Conservation (phyloP, 2,797 vertebrate species). For the Mormyrops boulengeri region DNA sequence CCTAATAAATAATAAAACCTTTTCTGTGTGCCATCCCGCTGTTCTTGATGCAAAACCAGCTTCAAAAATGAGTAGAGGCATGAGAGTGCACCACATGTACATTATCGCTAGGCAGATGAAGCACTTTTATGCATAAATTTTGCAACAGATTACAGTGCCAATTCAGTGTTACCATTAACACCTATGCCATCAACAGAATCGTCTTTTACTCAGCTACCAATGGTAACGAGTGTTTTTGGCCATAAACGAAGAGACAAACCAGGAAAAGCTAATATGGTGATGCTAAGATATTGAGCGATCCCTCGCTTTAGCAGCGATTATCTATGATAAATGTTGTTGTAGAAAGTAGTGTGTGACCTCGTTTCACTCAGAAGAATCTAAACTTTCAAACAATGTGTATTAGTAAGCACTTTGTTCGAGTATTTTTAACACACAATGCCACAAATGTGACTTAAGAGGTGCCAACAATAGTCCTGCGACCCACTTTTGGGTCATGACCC, state of each 20-base stretch:
- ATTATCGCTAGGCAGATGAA: not conserved
- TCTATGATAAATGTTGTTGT: too few species aligned
- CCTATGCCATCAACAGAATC: not conserved
- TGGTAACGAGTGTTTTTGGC: not conserved
- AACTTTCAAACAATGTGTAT: too few species aligned
- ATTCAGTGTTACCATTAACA: not conserved
- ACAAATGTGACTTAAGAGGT: too few species aligned
- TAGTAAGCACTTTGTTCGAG: too few species aligned
- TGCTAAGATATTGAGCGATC: not conserved
- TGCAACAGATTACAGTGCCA: not conserved
- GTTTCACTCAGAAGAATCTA: too few species aligned
- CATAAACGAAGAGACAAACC: not conserved
- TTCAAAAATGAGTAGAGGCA: not conserved
- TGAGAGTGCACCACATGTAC: not conserved
- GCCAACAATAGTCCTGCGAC: not conserved
- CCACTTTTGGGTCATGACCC: too few species aligned
- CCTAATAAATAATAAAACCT: not conserved
- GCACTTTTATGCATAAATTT: not conserved
- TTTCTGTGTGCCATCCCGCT: not conserved
- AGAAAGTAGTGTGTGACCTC: too few species aligned
- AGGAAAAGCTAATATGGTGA: not conserved
- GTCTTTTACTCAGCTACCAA: not conserved
- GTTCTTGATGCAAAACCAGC: not conserved
- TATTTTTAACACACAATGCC: too few species aligned
- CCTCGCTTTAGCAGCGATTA: not conserved